Evolutionary conservation across 2,888 invertebrate species (phyloP).

Genomic region (Catocala fraxini): DNA sequence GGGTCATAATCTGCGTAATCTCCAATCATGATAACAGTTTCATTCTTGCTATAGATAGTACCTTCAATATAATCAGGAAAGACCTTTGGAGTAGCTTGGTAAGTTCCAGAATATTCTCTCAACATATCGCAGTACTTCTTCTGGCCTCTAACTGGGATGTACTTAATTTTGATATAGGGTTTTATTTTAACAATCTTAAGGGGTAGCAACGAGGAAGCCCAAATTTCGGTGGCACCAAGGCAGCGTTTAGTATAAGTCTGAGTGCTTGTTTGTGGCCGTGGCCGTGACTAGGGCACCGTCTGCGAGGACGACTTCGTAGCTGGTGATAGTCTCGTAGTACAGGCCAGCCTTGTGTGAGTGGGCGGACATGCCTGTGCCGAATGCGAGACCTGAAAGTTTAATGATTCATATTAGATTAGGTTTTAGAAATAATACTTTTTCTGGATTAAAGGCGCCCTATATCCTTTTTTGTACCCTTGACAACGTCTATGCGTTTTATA

Average conservation of each 20-base stretch:
- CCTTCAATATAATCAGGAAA: constrained; percentile 90
- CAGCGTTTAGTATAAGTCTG: constrained; percentile 88
- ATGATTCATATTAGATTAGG: too few species aligned
- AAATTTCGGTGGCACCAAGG: constrained; percentile 91
- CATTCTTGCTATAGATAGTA: constrained; percentile 88
- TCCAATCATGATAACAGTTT: constrained; percentile 90
- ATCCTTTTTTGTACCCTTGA: too few species aligned
- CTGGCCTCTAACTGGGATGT: constrained; percentile 89
- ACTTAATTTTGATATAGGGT: constrained; percentile 89
- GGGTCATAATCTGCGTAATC: constrained; percentile 89
- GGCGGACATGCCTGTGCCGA: constrained; percentile 92
- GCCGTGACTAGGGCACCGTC: constrained; percentile 89
- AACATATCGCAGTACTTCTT: constrained; percentile 89
- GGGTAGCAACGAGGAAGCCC: constrained; percentile 90
- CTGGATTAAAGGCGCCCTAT: too few species aligned
- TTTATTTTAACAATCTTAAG: constrained; percentile 89
- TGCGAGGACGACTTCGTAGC: constrained; percentile 89
- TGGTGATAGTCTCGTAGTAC: constrained; percentile 89
- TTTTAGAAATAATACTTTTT: too few species aligned
- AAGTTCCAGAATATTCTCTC: constrained; percentile 88
- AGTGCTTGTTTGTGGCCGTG: constrained; percentile 85
- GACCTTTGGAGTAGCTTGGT: constrained; percentile 73
- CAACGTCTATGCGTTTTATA: too few species aligned
- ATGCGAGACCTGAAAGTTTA: constrained; percentile 83
- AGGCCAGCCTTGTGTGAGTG: constrained; percentile 91